Percentiles rank a stretch among this genome's conserved stretches.
These are phyloP conservation scores for Alectoris magna DNA, from an alignment of 2,797 vertebrate species.

Conservation along the genomic window DNA sequence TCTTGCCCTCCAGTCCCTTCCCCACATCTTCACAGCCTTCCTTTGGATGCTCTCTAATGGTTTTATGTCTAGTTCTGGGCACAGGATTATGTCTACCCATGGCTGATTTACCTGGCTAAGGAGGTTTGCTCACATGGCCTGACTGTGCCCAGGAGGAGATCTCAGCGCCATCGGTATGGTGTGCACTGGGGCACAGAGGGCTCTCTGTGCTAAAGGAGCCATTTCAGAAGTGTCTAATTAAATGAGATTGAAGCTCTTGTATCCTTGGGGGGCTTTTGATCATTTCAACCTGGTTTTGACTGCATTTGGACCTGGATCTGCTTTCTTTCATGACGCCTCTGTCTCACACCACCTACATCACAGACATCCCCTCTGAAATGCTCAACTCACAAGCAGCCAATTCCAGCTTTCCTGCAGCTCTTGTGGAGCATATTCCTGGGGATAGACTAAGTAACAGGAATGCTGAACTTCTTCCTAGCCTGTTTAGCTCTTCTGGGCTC, in stretches of 20 bases:
- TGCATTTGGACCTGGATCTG: not conserved
- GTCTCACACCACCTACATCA: too few species aligned
- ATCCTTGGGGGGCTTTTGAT: not conserved
- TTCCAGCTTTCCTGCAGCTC: not conserved
- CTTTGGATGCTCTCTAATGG: not conserved
- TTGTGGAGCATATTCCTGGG: not conserved
- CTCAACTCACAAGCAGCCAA: not conserved
- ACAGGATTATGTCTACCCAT: not conserved
- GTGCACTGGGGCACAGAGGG: not conserved
- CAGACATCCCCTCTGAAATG: not conserved
- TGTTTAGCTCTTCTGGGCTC: not conserved
- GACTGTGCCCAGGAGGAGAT: not conserved
- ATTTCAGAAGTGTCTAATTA: rapidly evolving
- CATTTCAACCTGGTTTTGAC: not conserved
- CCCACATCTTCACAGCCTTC: not conserved
- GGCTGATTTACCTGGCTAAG: not conserved
- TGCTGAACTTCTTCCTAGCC: not conserved
- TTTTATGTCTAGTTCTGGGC: not conserved
- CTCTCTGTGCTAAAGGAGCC: not conserved
- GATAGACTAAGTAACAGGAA: not conserved
- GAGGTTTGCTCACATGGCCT: not conserved
- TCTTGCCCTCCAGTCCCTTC: too few species aligned
- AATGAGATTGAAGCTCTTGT: not conserved
- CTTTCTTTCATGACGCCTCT: not conserved
- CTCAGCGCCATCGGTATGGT: rapidly evolving